A percentile compares a stretch with the other conserved stretches of the same genome.
Conservation (phyloP, 2,888 invertebrate genomes). For the Dasysyrphus tricinctus region DNA sequence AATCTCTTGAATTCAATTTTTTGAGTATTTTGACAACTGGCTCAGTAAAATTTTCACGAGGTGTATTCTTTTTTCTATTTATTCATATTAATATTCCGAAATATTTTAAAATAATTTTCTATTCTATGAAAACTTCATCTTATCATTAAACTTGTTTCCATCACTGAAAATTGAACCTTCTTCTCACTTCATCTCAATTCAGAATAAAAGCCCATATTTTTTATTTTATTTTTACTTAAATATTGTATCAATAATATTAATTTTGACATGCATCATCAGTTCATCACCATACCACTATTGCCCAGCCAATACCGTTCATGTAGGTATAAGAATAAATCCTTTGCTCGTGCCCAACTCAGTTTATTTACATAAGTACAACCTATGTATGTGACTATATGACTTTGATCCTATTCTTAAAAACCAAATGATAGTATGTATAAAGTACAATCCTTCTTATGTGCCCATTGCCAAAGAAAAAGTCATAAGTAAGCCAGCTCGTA, state of each 20-base stretch:
- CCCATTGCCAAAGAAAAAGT: not conserved
- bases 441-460: not conserved
- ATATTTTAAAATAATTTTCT: too few relatives aligned
- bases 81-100: too few relatives aligned
- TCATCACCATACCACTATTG: not conserved
- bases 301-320: not conserved
- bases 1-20: too few relatives aligned
- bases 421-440: not conserved
- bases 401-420: not conserved
- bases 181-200: too few relatives aligned
- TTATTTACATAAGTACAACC: not conserved
- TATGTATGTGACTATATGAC: not conserved
- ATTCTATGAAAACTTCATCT: too few relatives aligned
- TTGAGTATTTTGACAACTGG: too few relatives aligned
- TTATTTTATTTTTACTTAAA: not conserved
- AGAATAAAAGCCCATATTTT: too few relatives aligned
- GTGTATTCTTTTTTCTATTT: too few relatives aligned
- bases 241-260: not conserved
- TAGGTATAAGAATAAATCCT: not conserved
- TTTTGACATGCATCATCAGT: not conserved
- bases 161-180: too few relatives aligned
- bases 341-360: not conserved
- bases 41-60: too few relatives aligned
- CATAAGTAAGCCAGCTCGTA: constrained; percentile 1
- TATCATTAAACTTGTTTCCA: too few relatives aligned